Conservation (phyloP, 2,113 vertebrate genomes). For the Pygoscelis adeliae region DNA sequence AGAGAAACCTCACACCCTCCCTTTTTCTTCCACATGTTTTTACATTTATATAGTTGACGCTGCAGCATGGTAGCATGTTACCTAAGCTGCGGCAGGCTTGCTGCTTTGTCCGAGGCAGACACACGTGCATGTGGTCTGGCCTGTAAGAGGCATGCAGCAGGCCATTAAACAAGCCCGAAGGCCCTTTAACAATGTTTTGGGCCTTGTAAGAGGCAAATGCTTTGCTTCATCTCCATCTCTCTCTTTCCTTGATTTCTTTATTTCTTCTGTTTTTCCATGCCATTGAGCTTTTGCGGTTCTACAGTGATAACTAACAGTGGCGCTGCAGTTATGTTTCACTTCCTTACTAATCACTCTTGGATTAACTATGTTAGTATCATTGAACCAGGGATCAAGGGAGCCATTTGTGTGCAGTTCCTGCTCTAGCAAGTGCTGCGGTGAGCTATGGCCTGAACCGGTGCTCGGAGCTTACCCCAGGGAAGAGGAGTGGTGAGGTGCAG, state of each 20-base stretch:
- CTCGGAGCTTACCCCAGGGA: not conserved
- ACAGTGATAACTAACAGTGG: not conserved
- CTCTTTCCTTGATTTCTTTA: not conserved
- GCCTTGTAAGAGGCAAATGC: conserved; percentile 94
- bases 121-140: conserved; percentile 78
- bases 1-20: conserved; percentile 71
- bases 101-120: conserved; percentile 86
- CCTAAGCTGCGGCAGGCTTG: conserved; percentile 66
- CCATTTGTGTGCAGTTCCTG: accelerated
- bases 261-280: not conserved
- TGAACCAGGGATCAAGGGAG: not conserved
- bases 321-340: not conserved
- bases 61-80: conserved; percentile 69
- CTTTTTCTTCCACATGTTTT: conserved; percentile 74
- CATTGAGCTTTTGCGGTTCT: not conserved
- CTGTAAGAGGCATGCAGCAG: conserved; percentile 93
- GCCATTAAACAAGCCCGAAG: conserved; percentile 77
- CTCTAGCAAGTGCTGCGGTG: not conserved
- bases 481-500: not conserved
- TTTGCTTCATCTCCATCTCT: conserved; percentile 72
- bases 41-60: conserved; percentile 54
- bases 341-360: not conserved
- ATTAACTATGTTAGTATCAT: accelerated
- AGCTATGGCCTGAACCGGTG: not conserved
- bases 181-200: conserved; percentile 65